Evolutionary conservation across 2,113 vertebrate genomes (phyloP), one percentile per base, ranked within the genome.

Genomic region (Ibidorhyncha struthersii): DNA sequence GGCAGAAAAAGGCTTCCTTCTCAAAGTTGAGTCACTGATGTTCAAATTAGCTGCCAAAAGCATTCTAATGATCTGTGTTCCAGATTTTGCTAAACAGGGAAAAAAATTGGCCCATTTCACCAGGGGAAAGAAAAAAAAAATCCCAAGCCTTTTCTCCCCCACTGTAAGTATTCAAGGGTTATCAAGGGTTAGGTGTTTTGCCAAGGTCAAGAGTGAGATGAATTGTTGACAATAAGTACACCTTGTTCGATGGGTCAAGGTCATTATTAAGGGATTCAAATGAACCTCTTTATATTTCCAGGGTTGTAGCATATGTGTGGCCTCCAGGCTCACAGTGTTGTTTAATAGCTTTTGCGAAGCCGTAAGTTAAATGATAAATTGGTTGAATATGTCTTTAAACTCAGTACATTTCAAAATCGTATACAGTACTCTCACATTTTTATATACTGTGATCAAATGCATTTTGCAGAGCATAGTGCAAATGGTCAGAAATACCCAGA

Each of bases 31-130:
- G 96, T 95, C 97, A 97, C 98, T 98, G 98, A 98, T 98, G 98
- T 98, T 98, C 98, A 98, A 98, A 98, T 98, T 98, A 98, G 98
- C 97, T 98, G 98, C 98, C 98, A 98, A 98, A 98, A 98, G 98
- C 97, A 94, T 92, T 97, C 56, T 97, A 98, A 97, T 98, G 98
- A 98, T 98, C 97, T 97, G 96, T 97, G 98, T 98, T 98, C 97
- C 97, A 98, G 98, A 98, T 98, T 98, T 98, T 95, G 56, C 97
- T 97, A 98, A 98, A 98, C 92, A 97, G 96, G 93, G 67, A 30
- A 94, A 98, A 97, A 98, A 94, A 89, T 6, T 97, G 95, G 97
- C 93, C 97, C 97, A 98, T 98, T 98, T 97, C 98, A 98, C 90
- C 41, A 96, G 93, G 89, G 93, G 61, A 93, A 95, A 86, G 71